Evolutionary conservation across 2,797 vertebrate genomes (phyloP).

Genomic region (Balearica regulorum): DNA sequence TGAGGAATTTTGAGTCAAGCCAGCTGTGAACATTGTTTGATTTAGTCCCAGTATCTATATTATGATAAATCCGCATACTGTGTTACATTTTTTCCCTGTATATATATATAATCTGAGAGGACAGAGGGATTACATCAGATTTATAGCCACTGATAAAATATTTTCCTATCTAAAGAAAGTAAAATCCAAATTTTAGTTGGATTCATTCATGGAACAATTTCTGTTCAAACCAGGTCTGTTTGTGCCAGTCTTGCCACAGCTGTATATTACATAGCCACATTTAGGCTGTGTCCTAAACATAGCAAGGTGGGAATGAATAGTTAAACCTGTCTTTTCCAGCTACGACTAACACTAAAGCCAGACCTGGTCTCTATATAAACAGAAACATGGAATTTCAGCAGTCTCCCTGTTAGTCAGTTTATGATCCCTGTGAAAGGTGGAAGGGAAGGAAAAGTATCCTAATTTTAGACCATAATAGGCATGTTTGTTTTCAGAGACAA

Average conservation of each 20-base stretch:
- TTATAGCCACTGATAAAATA: neutral
- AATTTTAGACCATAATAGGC: constrained; percentile 63
- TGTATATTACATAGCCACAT: neutral
- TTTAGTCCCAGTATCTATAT: neutral
- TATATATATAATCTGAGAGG: neutral
- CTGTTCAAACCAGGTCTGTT: neutral
- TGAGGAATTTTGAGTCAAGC: neutral
- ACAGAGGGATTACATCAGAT: neutral
- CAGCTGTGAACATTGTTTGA: neutral
- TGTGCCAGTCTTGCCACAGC: neutral
- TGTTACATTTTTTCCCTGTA: fast-evolving
- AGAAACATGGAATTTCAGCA: neutral
- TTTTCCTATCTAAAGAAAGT: neutral
- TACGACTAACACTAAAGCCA: neutral
- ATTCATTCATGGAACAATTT: neutral
- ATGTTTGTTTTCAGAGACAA: constrained; percentile 38
- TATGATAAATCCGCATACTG: neutral
- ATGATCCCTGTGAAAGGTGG: neutral
- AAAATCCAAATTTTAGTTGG: neutral
- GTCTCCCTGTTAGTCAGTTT: neutral
- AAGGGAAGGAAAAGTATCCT: constrained; percentile 36
- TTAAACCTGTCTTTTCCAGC: neutral
- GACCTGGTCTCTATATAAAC: neutral
- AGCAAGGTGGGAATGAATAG: neutral
- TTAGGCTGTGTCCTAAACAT: neutral